Base-by-base conservation (phyloP, 1,140 invertebrate species). In the Calephelis nemesis region DNA sequence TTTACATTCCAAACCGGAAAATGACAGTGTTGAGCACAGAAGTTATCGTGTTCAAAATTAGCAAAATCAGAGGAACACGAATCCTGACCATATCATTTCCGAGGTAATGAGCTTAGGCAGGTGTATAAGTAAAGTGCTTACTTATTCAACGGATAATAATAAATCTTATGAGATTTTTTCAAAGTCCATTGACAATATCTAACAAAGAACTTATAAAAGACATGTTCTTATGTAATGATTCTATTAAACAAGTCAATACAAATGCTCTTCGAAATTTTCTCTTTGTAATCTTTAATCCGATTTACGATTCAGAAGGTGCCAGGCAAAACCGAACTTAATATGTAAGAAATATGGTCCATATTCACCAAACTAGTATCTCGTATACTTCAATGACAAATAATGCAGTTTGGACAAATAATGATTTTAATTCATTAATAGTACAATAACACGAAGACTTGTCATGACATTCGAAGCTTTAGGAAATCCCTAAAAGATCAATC, bases 241-340 rank as follows among this genome's bases (percentile, higher is more conserved):
- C 19, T 39, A 58, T 58, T 58, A 58, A 58, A 58, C 54, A 58
- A 58, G 54, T 39, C 54, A 58, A 58, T 39, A 58, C 54, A 58
- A 12, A 58, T 30, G 19, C 30, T 58, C 9, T 58, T 58, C 30
- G 19, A 39, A 58, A 58, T 54, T 54, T 54, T 54, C 52, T 54
- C 52, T 54, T 54, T 54, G 15, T 54, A 54, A 54, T 54, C 52
- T 54, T 54, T 54, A 54, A 54, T 54, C 52, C 13, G 52, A 54
- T 54, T 54, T 54, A 54, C 15, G 9, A 54, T 54, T 13, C 3
- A 7, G 52, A 54, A 15, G 8, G 11, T 19, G 10, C 9, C 8
- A 30, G 4, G 15, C 15, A 19, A 54, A 54, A 54, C 6, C 5
- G 7, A 9, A 54, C 15, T 54, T 10, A 30, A 54, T 19, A 10